Evolutionary conservation across 2,888 invertebrate species (phyloP), one percentile per base, ranked within the genome.

Genomic region (Rotaria macrura): DNA sequence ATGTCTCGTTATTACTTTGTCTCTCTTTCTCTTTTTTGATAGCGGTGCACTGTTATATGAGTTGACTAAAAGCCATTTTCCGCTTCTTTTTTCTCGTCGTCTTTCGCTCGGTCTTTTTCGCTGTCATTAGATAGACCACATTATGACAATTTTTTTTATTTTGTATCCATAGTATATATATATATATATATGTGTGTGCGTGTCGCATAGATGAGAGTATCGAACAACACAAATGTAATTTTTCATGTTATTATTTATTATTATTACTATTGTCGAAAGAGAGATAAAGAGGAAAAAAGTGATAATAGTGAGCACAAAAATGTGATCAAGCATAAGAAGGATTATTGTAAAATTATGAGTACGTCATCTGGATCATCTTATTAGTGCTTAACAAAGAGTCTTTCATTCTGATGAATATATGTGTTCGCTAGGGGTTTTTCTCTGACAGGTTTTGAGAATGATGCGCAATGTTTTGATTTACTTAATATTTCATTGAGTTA

Each of bases 1-100:
- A 65, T 65, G 65, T 65, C 65, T 34, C 65, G 34, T 65, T 65
- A 65, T 65, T 65, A 65, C 65, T 65, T 65, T 65, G 65, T 65
- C 34, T 65, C 65, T 65, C 65, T 20, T 65, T 65, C 65, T 57
- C 12, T 57, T 57, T 65, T 65, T 20, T 34, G 34, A 65, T 38
- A 65, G 65, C 65, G 65, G 65, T 65, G 65, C 65, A 65, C 65
- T 65, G 14, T 65, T 65, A 65, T 65, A 29, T 34, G 65, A 34
- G 65, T 65, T 65, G 65, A 65, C 65, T 65, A 65, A 34, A 34
- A 65, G 65, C 34, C 65, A 34, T 65, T 65, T 65, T 34, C 65
- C 65, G 65, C 65, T 20, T 65, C 65, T 34, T 65, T 34, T 65
- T 34, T 34, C 65, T 34, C 65, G 17, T 65, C 65, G 17, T 65